These are phyloP conservation scores for Eclectus roratus DNA, from an alignment of 2,113 vertebrate genomes.

Conservation along the genomic window DNA sequence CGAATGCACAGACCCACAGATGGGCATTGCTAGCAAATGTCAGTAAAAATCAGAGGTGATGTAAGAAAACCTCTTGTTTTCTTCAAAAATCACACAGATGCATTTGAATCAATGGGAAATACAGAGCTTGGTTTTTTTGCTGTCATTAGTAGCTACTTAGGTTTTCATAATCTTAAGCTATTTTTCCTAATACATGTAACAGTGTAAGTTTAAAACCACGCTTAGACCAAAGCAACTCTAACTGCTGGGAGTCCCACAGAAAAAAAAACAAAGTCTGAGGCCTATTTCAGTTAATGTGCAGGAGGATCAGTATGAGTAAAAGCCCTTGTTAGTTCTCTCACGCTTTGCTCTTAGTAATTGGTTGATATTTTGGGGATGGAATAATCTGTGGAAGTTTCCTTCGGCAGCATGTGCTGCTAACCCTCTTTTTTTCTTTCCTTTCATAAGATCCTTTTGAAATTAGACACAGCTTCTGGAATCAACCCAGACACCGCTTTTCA, in stretches of 20 bases:
- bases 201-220: not conserved
- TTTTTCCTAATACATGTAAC: not conserved
- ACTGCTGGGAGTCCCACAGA: not conserved
- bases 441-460: constrained; percentile 40
- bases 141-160: not conserved
- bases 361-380: constrained; percentile 22
- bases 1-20: not conserved
- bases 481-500: constrained; percentile 17
- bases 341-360: not conserved
- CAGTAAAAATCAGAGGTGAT: not conserved
- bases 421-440: not conserved
- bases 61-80: not conserved
- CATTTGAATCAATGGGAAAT: not conserved
- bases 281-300: not conserved
- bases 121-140: not conserved
- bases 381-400: constrained; percentile 26
- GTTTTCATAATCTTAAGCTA: not conserved
- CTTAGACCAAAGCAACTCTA: not conserved
- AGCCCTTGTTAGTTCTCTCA: constrained; percentile 17
- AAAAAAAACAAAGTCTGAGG: not conserved
- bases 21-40: not conserved
- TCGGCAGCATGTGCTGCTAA: not conserved
- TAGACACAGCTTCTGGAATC: constrained; percentile 34
- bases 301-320: not conserved
- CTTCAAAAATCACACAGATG: not conserved